These are phyloP conservation scores for Camponotus pennsylvanicus DNA, from an alignment of 1,140 invertebrate genomes.

Conservation along the genomic window DNA sequence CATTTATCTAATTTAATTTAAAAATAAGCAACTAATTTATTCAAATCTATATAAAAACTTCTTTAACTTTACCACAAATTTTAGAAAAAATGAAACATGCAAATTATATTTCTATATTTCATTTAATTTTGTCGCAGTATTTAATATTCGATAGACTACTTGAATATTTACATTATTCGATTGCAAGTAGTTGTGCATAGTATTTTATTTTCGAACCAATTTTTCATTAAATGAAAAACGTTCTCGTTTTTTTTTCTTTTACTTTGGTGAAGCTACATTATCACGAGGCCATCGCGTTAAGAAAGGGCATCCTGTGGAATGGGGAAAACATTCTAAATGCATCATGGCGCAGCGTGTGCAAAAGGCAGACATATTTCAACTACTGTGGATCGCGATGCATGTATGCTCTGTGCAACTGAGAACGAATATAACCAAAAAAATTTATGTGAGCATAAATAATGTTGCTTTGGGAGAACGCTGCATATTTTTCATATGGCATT, in stretches of 20 bases:
- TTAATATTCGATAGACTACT: not conserved
- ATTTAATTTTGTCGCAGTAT: not conserved
- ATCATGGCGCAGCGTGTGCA: not conserved
- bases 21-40: not conserved
- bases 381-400: not conserved
- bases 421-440: slow-evolving; percentile 2
- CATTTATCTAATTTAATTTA: not conserved
- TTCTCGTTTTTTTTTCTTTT: not conserved
- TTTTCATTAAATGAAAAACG: not conserved
- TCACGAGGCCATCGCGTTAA: not conserved
- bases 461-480: not conserved
- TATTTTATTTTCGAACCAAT: not conserved
- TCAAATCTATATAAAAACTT: not conserved
- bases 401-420: not conserved
- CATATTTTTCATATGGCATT: too few relatives aligned
- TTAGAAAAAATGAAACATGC: not conserved
- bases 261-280: not conserved
- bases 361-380: not conserved
- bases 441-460: slow-evolving; percentile 14
- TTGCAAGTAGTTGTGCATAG: not conserved
- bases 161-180: not conserved
- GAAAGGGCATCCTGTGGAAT: not conserved
- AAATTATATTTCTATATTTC: not conserved
- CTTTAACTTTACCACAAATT: too few relatives aligned
- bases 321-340: not conserved